These are phyloP conservation scores for Formica aserva DNA, from an alignment of 2,888 invertebrate species.

Conservation along the genomic window DNA sequence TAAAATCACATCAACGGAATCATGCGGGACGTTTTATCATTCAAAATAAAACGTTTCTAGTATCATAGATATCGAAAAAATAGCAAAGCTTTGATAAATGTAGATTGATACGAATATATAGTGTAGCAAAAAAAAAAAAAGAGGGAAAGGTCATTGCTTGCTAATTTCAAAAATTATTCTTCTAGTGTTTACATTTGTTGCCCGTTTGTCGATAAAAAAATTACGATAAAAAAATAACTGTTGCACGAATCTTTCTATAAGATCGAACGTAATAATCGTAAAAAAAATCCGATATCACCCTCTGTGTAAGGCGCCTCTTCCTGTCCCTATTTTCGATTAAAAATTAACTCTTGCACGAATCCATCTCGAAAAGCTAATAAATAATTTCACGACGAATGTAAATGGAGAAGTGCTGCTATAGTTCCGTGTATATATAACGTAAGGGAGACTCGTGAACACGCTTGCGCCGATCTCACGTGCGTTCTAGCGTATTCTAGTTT, in stretches of 20 bases:
- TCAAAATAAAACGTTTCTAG: background rate
- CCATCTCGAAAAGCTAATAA: constrained; percentile 11
- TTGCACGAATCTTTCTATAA: background rate
- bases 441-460: constrained; percentile 39
- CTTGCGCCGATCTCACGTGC: constrained; percentile 53
- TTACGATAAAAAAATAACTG: background rate
- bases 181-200: background rate
- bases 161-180: background rate
- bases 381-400: constrained; percentile 41
- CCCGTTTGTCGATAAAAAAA: background rate
- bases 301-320: background rate
- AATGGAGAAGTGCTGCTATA: constrained; percentile 38
- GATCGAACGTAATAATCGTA: background rate
- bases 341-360: constrained; percentile 34
- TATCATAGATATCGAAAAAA: background rate
- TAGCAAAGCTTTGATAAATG: background rate
- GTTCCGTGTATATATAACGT: background rate
- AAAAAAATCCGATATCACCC: background rate
- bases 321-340: constrained; percentile 19
- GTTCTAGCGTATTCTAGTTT: constrained; percentile 52
- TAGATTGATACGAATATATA: background rate
- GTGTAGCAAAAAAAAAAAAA: too few species aligned
- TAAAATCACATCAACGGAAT: background rate
- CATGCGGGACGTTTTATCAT: background rate
- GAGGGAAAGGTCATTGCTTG: background rate